phyloP scores from a whole-genome alignment of 1,140 invertebrate species.

The Trinorchestia longiramus region DNA sequence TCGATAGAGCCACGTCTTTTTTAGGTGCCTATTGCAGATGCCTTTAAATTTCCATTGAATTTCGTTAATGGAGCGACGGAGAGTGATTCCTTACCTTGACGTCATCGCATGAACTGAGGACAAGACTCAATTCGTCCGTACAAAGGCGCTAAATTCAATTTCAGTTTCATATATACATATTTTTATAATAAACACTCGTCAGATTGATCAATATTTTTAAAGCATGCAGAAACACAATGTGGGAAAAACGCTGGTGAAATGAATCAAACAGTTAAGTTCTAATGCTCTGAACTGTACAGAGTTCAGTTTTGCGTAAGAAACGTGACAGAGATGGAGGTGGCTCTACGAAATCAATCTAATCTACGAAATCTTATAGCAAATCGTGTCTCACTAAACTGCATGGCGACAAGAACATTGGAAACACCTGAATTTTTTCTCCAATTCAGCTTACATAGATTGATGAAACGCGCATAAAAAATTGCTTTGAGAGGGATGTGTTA shows the following conservation, averaged over 20 bases:
- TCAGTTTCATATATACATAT: not conserved
- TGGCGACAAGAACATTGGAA: no score
- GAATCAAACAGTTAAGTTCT: not conserved
- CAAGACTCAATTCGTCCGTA: not conserved
- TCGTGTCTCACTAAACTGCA: no score
- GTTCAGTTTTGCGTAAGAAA: no score
- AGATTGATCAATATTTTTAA: not conserved
- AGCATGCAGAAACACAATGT: not conserved
- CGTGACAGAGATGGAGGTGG: no score
- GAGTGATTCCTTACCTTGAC: not conserved
- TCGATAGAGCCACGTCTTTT: not conserved
- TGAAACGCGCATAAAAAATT: no score
- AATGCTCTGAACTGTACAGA: not conserved
- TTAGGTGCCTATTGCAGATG: not conserved
- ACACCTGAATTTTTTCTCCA: no score
- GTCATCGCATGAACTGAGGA: not conserved
- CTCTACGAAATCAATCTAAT: no score
- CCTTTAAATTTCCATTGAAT: not conserved
- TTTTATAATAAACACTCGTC: not conserved
- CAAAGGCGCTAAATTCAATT: not conserved
- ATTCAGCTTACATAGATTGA: no score
- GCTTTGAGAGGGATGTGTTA: no score
- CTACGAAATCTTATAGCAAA: no score
- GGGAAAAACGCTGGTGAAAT: not conserved
- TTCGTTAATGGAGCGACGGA: not conserved